Evolutionary conservation across 2,113 vertebrate genomes (phyloP).

Genomic region (Danionella cerebrum): DNA sequence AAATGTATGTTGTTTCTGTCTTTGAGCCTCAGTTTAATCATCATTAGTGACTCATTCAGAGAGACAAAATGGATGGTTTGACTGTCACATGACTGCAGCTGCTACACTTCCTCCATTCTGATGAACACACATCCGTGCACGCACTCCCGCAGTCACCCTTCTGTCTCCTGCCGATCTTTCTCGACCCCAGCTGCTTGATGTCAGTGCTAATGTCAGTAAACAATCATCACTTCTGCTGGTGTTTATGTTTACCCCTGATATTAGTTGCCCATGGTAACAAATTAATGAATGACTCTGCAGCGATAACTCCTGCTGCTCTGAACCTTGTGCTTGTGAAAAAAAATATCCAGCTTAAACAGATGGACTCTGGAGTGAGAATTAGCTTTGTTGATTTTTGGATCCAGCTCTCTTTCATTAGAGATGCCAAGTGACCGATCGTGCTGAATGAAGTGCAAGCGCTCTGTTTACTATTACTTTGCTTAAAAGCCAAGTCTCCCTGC

Average conservation of each 20-base stretch:
- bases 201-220: conserved; percentile 5
- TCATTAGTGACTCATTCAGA: conserved; percentile 19
- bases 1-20: conserved; percentile 20
- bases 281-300: conserved; percentile 23
- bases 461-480: background rate
- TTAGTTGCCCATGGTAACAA: conserved; percentile 31
- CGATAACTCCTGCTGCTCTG: conserved; percentile 5
- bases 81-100: background rate
- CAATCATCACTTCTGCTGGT: conserved; percentile 9
- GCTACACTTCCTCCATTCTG: conserved; percentile 16
- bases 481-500: no score
- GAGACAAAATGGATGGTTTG: conserved; percentile 12
- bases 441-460: background rate
- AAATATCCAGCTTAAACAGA: conserved; percentile 19
- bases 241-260: conserved; percentile 20
- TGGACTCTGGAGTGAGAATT: background rate
- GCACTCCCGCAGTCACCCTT: background rate
- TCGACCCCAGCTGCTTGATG: conserved; percentile 9
- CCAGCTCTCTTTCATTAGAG: background rate
- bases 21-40: conserved; percentile 21
- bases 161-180: conserved; percentile 6
- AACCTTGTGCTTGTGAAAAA: conserved; percentile 10
- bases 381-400: background rate
- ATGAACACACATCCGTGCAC: background rate
- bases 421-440: background rate